phyloP scores from a whole-genome alignment of 53 echinoderm and acorn worm genomes.

The Crossaster papposus region DNA sequence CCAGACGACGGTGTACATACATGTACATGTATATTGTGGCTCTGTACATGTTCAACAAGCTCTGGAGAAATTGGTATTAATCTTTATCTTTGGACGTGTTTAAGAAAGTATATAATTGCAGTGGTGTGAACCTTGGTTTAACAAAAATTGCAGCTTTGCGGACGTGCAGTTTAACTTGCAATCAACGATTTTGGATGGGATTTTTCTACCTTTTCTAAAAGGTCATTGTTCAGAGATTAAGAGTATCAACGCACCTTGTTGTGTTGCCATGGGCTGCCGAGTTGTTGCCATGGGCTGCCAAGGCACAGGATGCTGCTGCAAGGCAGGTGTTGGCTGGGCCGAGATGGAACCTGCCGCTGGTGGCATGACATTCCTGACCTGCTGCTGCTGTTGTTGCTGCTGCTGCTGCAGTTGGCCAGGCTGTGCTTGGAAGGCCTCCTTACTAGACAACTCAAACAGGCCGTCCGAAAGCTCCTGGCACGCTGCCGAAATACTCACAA shows the following conservation, averaged over 20 bases:
- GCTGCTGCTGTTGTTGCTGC: slow-evolving; percentile 48
- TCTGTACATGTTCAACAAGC: no score
- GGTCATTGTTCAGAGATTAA: not conserved
- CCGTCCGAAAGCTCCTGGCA: slow-evolving; percentile 79
- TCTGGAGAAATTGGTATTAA: no score
- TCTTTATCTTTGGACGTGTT: no score
- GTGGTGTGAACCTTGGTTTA: no score
- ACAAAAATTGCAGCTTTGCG: no score
- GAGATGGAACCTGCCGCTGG: slow-evolving; percentile 26
- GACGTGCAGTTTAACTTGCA: not conserved
- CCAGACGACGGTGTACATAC: not conserved
- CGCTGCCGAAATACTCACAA: slow-evolving; percentile 60
- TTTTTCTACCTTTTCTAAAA: not conserved
- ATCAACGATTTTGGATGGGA: not conserved
- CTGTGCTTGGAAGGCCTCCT: slow-evolving; percentile 25
- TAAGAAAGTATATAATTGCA: no score
- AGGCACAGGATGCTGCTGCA: slow-evolving; percentile 34
- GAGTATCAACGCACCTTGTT: not conserved
- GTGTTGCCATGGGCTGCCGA: slow-evolving; percentile 21
- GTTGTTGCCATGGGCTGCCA: slow-evolving; percentile 20
- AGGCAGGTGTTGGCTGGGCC: slow-evolving; percentile 18
- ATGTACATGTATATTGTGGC: no score
- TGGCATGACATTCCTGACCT: slow-evolving; percentile 13
- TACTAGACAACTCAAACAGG: slow-evolving; percentile 66
- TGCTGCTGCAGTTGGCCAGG: slow-evolving; percentile 43